Evolutionary conservation across 1,140 invertebrate species (phyloP).

Genomic region (Lordiphosa mommai): DNA sequence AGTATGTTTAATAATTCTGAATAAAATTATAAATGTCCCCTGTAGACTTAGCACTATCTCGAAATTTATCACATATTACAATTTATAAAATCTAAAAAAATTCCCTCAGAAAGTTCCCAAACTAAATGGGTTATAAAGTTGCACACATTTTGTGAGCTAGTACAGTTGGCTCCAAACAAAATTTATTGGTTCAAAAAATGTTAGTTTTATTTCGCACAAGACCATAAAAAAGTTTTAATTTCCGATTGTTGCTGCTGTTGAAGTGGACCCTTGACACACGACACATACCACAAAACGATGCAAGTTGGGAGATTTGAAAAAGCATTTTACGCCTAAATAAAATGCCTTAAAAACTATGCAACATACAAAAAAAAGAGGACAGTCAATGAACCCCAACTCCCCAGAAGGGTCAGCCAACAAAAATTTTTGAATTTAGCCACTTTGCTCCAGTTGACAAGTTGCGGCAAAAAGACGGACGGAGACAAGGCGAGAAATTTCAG

Average conservation of each 20-base stretch:
- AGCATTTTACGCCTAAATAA: slow-evolving; percentile 64
- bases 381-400: background rate
- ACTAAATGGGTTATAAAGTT: too few relatives aligned
- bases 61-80: too few relatives aligned
- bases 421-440: background rate
- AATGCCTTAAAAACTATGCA: slow-evolving; percentile 24
- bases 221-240: slow-evolving; percentile 62
- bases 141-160: too few relatives aligned
- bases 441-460: background rate
- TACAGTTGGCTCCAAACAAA: too few relatives aligned
- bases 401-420: background rate
- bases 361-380: slow-evolving; percentile 39
- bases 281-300: slow-evolving; percentile 18
- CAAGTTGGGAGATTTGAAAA: slow-evolving; percentile 46
- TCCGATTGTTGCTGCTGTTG: slow-evolving; percentile 23
- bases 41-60: too few relatives aligned
- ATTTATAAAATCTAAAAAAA: too few relatives aligned
- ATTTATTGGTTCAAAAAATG: slow-evolving; percentile 11
- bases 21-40: too few relatives aligned
- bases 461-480: background rate
- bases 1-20: too few relatives aligned
- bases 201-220: slow-evolving; percentile 23
- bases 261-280: slow-evolving; percentile 31
- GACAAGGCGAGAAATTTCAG: background rate
- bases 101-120: too few relatives aligned